Evolutionary conservation across 2,888 invertebrate genomes (phyloP).

Genomic region (Trichacis sp.): DNA sequence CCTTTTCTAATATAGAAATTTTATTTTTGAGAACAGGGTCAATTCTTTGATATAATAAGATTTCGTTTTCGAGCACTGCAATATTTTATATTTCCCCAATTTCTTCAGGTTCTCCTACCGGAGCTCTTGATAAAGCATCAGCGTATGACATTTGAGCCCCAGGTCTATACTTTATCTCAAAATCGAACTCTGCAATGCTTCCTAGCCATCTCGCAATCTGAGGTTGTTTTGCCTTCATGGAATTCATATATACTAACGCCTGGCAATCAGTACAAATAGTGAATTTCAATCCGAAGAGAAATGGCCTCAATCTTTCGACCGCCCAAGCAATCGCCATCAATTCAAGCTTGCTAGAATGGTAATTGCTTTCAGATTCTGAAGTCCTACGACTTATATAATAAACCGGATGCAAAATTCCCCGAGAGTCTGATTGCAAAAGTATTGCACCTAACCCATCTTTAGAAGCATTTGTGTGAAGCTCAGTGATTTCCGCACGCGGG

Average conservation of each 20-base stretch:
- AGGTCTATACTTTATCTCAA: slow-evolving; percentile 40
- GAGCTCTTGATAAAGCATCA: background rate
- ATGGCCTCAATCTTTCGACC: slow-evolving; percentile 26
- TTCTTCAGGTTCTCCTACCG: background rate
- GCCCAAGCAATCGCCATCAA: slow-evolving; percentile 43
- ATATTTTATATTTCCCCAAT: background rate
- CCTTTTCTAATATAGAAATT: slow-evolving; percentile 3
- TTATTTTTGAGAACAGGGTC: background rate
- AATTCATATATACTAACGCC: too few relatives aligned
- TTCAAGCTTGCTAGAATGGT: slow-evolving; percentile 39
- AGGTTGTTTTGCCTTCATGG: too few relatives aligned
- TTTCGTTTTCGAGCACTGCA: background rate
- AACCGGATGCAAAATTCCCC: slow-evolving; percentile 34
- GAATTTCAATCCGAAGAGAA: slow-evolving; percentile 33
- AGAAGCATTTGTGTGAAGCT: slow-evolving; percentile 19
- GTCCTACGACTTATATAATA: slow-evolving; percentile 45
- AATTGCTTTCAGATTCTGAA: slow-evolving; percentile 39
- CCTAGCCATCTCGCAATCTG: too few relatives aligned
- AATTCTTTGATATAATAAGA: background rate
- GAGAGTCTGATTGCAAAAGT: slow-evolving; percentile 37
- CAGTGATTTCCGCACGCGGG: too few relatives aligned
- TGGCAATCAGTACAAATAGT: slow-evolving; percentile 20
- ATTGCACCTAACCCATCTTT: slow-evolving; percentile 12
- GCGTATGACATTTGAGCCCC: background rate
- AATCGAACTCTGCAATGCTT: slow-evolving; percentile 44